Conservation (phyloP, 30 jellyfish, hydroid and myxozoan genomes). For the Rhopilema esculentum region DNA sequence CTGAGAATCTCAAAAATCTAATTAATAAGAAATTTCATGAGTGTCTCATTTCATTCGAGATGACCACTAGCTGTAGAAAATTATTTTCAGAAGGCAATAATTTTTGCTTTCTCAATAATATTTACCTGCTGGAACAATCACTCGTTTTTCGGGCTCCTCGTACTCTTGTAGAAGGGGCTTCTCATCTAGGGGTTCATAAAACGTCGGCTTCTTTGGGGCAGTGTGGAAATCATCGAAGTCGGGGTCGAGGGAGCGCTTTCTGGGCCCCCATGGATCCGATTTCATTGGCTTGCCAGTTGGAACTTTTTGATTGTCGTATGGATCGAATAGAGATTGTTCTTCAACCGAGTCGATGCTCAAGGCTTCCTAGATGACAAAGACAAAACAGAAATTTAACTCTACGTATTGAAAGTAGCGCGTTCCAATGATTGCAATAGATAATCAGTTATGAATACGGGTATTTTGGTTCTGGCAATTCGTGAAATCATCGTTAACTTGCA, state of each 20-base stretch:
- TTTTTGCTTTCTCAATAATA: background rate
- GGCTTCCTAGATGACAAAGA: constrained; percentile 80
- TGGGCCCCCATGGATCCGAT: constrained; percentile 88
- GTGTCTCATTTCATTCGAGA: too few species aligned
- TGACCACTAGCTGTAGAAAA: background rate
- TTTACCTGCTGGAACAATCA: constrained; percentile 98
- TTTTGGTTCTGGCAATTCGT: too few species aligned
- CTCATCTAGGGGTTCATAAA: constrained; percentile 74
- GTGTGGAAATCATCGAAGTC: constrained; percentile 98
- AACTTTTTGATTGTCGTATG: constrained; percentile 97
- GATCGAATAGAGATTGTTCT: constrained; percentile 94
- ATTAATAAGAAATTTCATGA: too few species aligned
- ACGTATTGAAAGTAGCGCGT: too few species aligned
- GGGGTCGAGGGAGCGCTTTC: constrained; percentile 82
- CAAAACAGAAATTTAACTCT: background rate
- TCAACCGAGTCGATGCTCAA: constrained; percentile 91
- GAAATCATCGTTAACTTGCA: too few species aligned
- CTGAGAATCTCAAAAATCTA: too few species aligned
- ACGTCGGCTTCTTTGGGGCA: constrained; percentile 91
- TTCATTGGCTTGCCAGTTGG: constrained; percentile 90
- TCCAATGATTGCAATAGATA: too few species aligned
- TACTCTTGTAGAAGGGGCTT: constrained; percentile 77
- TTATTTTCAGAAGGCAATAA: background rate
- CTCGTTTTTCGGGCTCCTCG: constrained; percentile 89
- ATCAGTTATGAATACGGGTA: too few species aligned